phyloP scores from a whole-genome alignment of 2,113 vertebrate genomes.

The Chauna torquata region DNA sequence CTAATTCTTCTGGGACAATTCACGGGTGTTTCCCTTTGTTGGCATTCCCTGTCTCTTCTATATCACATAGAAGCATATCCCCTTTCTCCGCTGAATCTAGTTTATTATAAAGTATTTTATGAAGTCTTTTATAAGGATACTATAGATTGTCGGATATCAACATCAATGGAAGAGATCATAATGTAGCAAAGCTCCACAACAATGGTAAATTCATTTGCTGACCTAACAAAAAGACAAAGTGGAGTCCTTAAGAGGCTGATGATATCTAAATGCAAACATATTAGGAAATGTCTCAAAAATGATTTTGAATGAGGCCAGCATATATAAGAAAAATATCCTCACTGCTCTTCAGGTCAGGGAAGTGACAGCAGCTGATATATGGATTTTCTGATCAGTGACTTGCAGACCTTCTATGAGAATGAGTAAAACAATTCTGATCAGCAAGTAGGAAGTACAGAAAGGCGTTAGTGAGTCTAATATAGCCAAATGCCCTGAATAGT shows the following conservation, averaged over 20 bases:
- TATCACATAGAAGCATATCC: no score
- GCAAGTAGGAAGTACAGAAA: background rate
- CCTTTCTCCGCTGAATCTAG: no score
- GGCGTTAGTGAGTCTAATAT: background rate
- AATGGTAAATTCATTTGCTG: background rate
- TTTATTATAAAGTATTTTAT: no score
- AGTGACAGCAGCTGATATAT: background rate
- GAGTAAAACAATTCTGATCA: background rate
- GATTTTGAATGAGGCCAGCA: background rate
- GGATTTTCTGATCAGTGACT: background rate
- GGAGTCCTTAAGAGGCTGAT: background rate
- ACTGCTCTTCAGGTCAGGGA: background rate
- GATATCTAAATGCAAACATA: background rate
- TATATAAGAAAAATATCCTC: background rate
- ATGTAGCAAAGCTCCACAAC: background rate
- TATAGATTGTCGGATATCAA: background rate
- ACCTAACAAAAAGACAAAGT: background rate
- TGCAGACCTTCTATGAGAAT: background rate
- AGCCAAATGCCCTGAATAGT: background rate
- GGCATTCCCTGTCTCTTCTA: no score
- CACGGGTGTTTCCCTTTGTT: no score
- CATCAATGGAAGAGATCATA: background rate
- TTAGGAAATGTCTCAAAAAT: background rate
- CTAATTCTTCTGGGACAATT: no score
- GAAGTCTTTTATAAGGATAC: background rate